Base-by-base conservation (phyloP, 2,797 vertebrate species). In the Rhinophrynus dorsalis region DNA sequence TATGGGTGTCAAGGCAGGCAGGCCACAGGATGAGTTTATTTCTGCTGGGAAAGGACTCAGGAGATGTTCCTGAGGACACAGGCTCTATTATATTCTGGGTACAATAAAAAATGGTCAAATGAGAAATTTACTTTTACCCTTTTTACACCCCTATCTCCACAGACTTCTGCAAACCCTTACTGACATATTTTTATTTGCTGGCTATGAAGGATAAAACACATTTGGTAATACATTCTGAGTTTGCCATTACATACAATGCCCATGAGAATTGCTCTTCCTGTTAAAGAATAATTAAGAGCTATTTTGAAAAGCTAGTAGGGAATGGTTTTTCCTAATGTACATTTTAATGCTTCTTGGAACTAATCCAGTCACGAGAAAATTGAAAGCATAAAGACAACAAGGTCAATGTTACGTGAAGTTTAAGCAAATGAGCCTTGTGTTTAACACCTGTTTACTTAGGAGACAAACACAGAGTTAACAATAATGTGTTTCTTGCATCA, bases 291-390 rank as follows among this genome's bases (percentile, higher is more conserved):
- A 50, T 5, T 11, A 18, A 7, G 23, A 52, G 26, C 12, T 65
- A 51, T 52, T 29, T 40, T 52, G 54, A 38, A 29, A 23, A 27
- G 21, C 24, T 13, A 27, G 6, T 40, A 13, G 13, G 6, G 33
- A 26, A n/a, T 20, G 35, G 61, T 52, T 65, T 65, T 65, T 5
- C 61, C 50, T 17, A 54, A 65, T 38, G 54, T 65, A 65, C 21
- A 40, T 42, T 26, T 10, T 65, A 65, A 65, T 65, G 61, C 61
- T 26, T 52, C 48, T 52, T 48, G 45, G 45, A 64, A 5, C 15
- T 65, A 65, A 27, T 54, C 23, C 48, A 54, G 45, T 23, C 30
- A 37, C 21, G 61, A 29, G 48, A 65, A 64, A 37, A 51, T 17
- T n/a, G n/a, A 32, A 26, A 63, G 27, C 17, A 30, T 61, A 32